These are phyloP conservation scores for Okamejei kenojei DNA, from an alignment of 2,797 vertebrate species.

Conservation along the genomic window DNA sequence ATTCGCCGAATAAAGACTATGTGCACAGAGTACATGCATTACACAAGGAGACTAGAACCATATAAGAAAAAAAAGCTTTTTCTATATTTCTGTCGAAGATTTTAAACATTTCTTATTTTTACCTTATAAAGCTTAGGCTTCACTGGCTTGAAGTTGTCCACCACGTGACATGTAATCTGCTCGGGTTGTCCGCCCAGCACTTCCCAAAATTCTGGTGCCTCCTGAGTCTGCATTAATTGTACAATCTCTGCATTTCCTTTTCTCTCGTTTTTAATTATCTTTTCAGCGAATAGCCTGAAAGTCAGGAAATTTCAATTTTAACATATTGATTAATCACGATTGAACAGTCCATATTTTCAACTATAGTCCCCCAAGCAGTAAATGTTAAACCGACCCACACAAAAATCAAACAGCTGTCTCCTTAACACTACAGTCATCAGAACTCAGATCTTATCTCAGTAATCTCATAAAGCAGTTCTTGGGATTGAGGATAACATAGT, in stretches of 20 bases:
- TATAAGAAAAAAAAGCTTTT: not conserved
- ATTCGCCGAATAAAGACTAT: not conserved
- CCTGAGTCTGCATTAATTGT: slow-evolving; percentile 71
- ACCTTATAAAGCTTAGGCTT: slow-evolving; percentile 95
- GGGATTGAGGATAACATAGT: too few relatives aligned
- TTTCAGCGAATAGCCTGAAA: slow-evolving; percentile 84
- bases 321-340: too few relatives aligned
- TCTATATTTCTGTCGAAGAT: not conserved
- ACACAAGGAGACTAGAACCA: not conserved
- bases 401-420: not conserved
- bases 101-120: not conserved
- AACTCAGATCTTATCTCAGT: not conserved
- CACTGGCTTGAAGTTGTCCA: slow-evolving; percentile 77
- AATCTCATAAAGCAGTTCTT: too few relatives aligned
- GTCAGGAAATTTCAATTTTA: accelerated
- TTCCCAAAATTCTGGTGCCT: slow-evolving; percentile 83
- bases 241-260: slow-evolving; percentile 87
- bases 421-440: not conserved
- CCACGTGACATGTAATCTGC: slow-evolving; percentile 80
- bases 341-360: not conserved
- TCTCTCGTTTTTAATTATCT: slow-evolving; percentile 95
- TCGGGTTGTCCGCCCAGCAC: slow-evolving; percentile 78
- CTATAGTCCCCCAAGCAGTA: not conserved
- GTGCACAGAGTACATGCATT: not conserved
- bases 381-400: not conserved